phyloP scores from a whole-genome alignment of 2,113 vertebrate genomes.

The Glareola pratincola region DNA sequence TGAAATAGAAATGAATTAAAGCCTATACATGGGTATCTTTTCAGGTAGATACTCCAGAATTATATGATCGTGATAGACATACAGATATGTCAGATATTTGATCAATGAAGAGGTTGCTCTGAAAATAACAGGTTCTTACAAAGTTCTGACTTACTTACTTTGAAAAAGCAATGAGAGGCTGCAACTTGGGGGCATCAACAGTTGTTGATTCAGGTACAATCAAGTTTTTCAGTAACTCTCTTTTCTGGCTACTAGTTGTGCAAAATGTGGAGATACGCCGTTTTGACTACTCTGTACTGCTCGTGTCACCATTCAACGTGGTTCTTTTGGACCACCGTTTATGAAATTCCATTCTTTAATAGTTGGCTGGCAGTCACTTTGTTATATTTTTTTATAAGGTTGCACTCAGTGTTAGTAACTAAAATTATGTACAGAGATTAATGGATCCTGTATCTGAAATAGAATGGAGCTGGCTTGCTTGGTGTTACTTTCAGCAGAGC shows the following conservation, averaged over 20 bases:
- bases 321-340: background rate
- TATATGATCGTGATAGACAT: background rate
- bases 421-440: background rate
- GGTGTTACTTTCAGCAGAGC: background rate
- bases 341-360: background rate
- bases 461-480: background rate
- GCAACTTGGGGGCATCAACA: background rate
- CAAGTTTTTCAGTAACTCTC: background rate
- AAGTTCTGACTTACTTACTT: background rate
- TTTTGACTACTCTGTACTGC: background rate
- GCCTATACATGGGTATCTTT: fast-evolving
- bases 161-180: background rate
- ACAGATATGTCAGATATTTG: background rate
- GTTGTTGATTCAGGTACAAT: background rate
- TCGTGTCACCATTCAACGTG: background rate
- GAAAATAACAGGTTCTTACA: background rate
- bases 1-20: background rate
- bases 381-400: background rate
- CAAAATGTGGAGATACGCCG: background rate
- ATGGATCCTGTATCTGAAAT: background rate
- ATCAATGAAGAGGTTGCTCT: background rate
- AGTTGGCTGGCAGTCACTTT: background rate
- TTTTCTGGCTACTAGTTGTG: background rate
- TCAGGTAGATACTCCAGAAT: background rate
- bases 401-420: background rate